phyloP scores from a whole-genome alignment of 2,113 vertebrate genomes.

The Neopipo cinnamomea region DNA sequence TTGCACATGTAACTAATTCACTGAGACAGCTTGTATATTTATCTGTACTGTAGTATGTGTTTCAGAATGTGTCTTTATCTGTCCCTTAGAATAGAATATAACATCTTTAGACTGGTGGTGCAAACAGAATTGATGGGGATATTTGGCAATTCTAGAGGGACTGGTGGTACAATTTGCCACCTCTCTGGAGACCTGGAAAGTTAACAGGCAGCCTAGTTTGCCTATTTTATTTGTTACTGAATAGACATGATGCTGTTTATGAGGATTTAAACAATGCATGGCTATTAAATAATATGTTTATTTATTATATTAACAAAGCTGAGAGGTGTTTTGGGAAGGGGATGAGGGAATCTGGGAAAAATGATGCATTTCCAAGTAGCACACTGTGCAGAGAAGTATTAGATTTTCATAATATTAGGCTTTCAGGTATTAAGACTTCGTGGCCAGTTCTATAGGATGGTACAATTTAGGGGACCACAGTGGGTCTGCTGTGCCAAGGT shows the following conservation, averaged over 20 bases:
- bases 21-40: slow-evolving; percentile 35
- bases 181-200: neutral
- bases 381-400: neutral
- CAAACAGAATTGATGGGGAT: neutral
- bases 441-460: neutral
- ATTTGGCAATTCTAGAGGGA: neutral
- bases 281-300: neutral
- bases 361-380: neutral
- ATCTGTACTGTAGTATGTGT: neutral
- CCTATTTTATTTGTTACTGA: neutral
- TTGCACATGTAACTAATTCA: slow-evolving; percentile 34
- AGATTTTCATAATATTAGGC: neutral
- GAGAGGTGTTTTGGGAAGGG: neutral
- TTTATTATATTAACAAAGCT: neutral
- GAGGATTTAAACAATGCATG: neutral
- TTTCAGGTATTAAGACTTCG: neutral
- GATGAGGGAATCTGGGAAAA: neutral
- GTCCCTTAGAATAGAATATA: neutral
- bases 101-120: neutral
- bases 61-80: slow-evolving; percentile 34
- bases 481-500: neutral
- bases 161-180: neutral
- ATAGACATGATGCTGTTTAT: neutral
- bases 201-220: neutral
- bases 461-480: neutral